Evolutionary conservation across 2,797 vertebrate genomes (phyloP).

Genomic region (Xerus rutilus): DNA sequence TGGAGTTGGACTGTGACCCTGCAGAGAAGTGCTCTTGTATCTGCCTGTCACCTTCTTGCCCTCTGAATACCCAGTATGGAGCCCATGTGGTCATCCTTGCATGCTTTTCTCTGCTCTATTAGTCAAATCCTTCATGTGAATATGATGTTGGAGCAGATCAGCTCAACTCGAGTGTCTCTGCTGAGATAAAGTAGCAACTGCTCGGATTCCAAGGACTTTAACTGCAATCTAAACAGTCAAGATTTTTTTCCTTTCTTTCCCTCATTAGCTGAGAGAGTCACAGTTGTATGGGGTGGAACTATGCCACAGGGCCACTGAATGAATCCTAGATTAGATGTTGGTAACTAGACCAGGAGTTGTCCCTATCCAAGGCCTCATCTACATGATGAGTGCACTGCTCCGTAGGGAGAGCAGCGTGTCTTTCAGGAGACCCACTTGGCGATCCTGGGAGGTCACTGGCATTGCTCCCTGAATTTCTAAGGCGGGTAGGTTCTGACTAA

Average conservation of each 20-base stretch:
- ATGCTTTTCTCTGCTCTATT: background rate
- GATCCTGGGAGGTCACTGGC: background rate
- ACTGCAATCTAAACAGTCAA: background rate
- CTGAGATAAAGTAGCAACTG: constrained; percentile 1
- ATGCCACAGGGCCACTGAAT: background rate
- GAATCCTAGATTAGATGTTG: background rate
- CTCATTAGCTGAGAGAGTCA: background rate
- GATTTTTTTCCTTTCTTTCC: constrained; percentile 1
- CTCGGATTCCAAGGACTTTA: background rate
- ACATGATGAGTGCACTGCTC: fast-evolving
- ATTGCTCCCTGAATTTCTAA: background rate
- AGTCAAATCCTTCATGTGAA: background rate
- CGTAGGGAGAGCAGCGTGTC: background rate
- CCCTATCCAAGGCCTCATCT: background rate
- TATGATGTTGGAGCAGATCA: background rate
- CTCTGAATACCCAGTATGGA: background rate
- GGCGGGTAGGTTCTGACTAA: background rate
- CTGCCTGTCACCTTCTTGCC: constrained; percentile 31
- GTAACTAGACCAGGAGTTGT: background rate
- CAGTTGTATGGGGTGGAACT: background rate
- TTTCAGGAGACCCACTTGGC: fast-evolving
- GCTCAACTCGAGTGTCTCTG: constrained; percentile 37
- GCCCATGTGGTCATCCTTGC: constrained; percentile 39
- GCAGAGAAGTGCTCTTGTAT: background rate
- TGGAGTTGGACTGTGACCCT: background rate